Evolutionary conservation across 2,797 vertebrate species (phyloP).

Genomic region (Lates japonicus): DNA sequence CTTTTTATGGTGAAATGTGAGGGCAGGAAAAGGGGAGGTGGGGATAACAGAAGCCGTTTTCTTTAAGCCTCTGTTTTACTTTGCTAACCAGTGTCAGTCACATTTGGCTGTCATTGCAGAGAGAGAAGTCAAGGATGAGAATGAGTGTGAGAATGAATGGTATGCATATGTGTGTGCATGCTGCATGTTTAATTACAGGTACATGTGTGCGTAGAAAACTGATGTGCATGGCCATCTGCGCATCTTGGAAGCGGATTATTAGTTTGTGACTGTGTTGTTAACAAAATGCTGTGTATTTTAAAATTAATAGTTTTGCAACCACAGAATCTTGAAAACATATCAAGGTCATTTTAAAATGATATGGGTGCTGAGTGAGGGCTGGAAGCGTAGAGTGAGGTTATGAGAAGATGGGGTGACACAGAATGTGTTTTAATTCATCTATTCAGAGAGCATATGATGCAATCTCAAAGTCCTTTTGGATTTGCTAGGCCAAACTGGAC

Average conservation of each 20-base stretch:
- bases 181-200: conserved; percentile 42
- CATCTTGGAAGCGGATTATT: conserved; percentile 8
- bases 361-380: conserved; percentile 90
- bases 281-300: conserved; percentile 75
- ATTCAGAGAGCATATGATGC: conserved; percentile 64
- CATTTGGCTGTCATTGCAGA: conserved; percentile 78
- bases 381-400: conserved; percentile 80
- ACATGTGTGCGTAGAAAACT: conserved; percentile 17
- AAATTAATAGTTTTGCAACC: conserved; percentile 88
- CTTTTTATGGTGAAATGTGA: conserved; percentile 85
- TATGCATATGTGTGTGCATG: conserved; percentile 41
- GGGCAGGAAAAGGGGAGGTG: conserved; percentile 78
- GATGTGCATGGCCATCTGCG: conserved; percentile 4
- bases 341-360: conserved; percentile 88
- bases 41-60: conserved; percentile 80
- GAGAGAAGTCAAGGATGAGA: conserved; percentile 50
- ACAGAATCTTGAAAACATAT: conserved; percentile 87
- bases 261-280: conserved; percentile 44
- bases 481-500: conserved; percentile 47
- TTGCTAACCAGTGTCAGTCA: conserved; percentile 77
- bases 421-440: conserved; percentile 85
- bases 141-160: conserved; percentile 21
- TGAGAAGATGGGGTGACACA: conserved; percentile 69
- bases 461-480: conserved; percentile 66
- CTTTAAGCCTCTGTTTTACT: conserved; percentile 80